These are phyloP conservation scores for Philhelius pedissequus DNA, from an alignment of 2,888 invertebrate species.

Conservation along the genomic window DNA sequence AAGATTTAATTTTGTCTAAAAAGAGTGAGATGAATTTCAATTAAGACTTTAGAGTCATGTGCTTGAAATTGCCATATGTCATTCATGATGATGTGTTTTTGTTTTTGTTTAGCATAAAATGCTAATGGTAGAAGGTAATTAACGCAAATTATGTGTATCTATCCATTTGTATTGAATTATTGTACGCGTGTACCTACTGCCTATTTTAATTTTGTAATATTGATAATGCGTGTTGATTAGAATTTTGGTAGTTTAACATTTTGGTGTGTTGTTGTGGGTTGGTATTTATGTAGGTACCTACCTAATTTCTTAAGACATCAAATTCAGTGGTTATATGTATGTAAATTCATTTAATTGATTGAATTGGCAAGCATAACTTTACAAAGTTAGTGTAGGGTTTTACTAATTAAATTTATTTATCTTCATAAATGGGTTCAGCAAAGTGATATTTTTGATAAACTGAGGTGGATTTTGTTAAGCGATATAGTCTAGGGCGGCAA, in stretches of 20 bases:
- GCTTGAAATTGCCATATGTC: not conserved
- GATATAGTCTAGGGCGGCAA: too few species aligned
- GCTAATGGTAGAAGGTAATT: not conserved
- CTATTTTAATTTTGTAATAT: constrained; percentile 12
- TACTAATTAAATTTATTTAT: too few species aligned
- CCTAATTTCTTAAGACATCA: too few species aligned
- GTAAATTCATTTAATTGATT: too few species aligned
- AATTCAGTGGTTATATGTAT: too few species aligned
- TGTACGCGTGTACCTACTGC: too few species aligned
- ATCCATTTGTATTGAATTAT: constrained; percentile 9
- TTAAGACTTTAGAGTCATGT: constrained; percentile 49
- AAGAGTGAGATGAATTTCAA: constrained; percentile 12
- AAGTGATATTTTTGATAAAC: too few species aligned
- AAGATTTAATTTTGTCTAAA: not conserved
- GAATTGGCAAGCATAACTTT: too few species aligned
- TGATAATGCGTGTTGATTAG: not conserved
- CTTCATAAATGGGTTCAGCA: too few species aligned
- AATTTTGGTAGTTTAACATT: not conserved
- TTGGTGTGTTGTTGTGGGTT: not conserved
- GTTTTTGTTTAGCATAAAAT: not conserved
- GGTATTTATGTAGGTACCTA: too few species aligned
- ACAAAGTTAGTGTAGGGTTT: too few species aligned
- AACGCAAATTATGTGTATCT: constrained; percentile 27
- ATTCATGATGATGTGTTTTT: not conserved
- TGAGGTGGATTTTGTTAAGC: too few species aligned